phyloP scores from a whole-genome alignment of 2,888 invertebrate species.

The Aquatica leii region DNA sequence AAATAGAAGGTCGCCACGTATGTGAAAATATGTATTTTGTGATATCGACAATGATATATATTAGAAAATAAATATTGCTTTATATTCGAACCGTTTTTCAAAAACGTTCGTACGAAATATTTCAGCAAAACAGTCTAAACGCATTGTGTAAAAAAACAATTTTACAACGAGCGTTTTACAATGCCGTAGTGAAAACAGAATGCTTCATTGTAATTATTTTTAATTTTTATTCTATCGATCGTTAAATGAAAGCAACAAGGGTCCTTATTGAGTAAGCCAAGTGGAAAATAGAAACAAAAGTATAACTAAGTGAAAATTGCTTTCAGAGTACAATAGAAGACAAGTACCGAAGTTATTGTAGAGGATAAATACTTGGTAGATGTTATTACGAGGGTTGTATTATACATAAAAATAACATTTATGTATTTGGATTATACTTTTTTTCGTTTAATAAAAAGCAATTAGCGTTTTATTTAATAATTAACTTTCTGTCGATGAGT shows the following conservation, averaged over 20 bases:
- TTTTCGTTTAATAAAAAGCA: no score
- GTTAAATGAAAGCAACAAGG: slow-evolving; percentile 38
- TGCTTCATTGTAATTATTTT: slow-evolving; percentile 23
- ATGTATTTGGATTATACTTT: no score
- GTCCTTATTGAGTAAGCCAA: slow-evolving; percentile 44
- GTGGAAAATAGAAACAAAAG: slow-evolving; percentile 54
- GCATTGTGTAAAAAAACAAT: background rate
- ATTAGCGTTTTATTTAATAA: no score
- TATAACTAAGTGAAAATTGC: slow-evolving; percentile 41
- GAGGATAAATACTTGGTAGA: slow-evolving; percentile 30
- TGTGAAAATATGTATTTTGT: slow-evolving; percentile 53
- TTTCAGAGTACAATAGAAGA: slow-evolving; percentile 31
- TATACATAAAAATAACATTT: no score
- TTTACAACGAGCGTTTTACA: background rate
- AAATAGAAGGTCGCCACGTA: slow-evolving; percentile 48
- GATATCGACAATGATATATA: slow-evolving; percentile 50
- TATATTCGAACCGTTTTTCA: slow-evolving; percentile 24
- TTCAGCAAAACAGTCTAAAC: no score
- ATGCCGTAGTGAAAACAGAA: background rate
- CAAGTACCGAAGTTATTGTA: slow-evolving; percentile 26
- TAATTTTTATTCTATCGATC: slow-evolving; percentile 36
- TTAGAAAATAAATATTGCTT: slow-evolving; percentile 36
- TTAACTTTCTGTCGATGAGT: no score
- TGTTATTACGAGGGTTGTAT: slow-evolving; percentile 1
- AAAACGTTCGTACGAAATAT: no score